A percentile compares a stretch with the other conserved stretches of the same genome.
Evolutionary conservation across 2,888 invertebrate species (phyloP).

Genomic region (Heteropelma amictum): DNA sequence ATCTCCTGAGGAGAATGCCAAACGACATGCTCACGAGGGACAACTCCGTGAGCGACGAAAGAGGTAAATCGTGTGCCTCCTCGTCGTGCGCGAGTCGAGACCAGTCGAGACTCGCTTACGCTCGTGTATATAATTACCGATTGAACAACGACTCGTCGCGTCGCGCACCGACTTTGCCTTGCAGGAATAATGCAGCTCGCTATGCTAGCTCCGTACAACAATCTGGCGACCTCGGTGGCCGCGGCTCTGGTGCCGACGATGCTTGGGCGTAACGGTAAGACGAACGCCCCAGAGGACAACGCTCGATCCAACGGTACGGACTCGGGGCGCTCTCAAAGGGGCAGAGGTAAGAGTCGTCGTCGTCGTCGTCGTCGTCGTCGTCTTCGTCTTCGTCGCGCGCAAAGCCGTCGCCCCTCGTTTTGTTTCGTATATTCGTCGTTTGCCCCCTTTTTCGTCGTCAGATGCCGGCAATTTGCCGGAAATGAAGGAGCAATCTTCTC

Average conservation of each 20-base stretch:
- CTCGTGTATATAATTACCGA: no score
- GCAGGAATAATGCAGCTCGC: slow-evolving; percentile 79
- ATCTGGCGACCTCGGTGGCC: slow-evolving; percentile 79
- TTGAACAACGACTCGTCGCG: no score
- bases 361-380: no score
- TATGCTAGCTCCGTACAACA: slow-evolving; percentile 80
- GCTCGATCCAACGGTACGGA: slow-evolving; percentile 73
- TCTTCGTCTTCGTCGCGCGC: no score
- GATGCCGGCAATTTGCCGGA: slow-evolving; percentile 36
- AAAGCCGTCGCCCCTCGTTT: no score
- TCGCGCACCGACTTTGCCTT: slow-evolving; percentile 31
- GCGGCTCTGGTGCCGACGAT: slow-evolving; percentile 80
- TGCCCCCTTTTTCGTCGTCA: slow-evolving; percentile 12
- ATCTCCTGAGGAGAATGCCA: slow-evolving; percentile 77
- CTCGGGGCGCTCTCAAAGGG: slow-evolving; percentile 16
- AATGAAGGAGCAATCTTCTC: slow-evolving; percentile 39
- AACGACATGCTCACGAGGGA: slow-evolving; percentile 76
- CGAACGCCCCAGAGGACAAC: slow-evolving; percentile 75
- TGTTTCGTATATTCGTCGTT: background rate
- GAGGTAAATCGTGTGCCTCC: slow-evolving; percentile 75
- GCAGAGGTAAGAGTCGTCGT: slow-evolving; percentile 63
- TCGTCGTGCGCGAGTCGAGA: no score
- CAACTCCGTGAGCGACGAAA: slow-evolving; percentile 74
- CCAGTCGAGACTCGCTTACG: no score
- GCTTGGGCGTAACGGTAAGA: slow-evolving; percentile 73